Percentiles rank a stretch among this genome's conserved stretches.
These are phyloP conservation scores for Nomada ruficornis DNA, from an alignment of 2,888 invertebrate species.

Conservation along the genomic window DNA sequence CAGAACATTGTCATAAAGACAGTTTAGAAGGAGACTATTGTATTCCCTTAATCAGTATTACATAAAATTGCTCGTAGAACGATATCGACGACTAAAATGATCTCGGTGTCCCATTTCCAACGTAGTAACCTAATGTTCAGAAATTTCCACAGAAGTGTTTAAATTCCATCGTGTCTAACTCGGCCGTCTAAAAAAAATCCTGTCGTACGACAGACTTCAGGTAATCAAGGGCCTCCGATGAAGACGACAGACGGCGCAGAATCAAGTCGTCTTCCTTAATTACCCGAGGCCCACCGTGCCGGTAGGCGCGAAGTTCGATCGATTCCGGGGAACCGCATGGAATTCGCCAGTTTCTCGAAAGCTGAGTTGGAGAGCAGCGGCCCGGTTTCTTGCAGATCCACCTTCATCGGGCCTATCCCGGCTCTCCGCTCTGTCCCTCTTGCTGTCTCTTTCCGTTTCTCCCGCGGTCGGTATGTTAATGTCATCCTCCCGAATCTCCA, in stretches of 20 bases:
- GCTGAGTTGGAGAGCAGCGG: constrained; percentile 23
- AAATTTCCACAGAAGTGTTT: neutral
- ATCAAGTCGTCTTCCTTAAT: constrained; percentile 72
- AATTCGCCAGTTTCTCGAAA: constrained; percentile 74
- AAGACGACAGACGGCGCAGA: constrained; percentile 59
- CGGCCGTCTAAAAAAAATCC: neutral
- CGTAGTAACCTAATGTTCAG: neutral
- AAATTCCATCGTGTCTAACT: neutral
- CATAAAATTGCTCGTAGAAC: too few relatives aligned
- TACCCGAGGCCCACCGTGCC: constrained; percentile 62
- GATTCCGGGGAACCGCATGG: constrained; percentile 69
- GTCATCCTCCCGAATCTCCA: constrained; percentile 78
- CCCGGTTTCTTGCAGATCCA: constrained; percentile 64
- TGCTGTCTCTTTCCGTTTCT: constrained; percentile 36
- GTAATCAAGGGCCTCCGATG: constrained; percentile 37
- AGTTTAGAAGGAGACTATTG: too few relatives aligned
- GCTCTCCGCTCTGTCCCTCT: neutral
- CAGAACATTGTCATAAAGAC: too few relatives aligned
- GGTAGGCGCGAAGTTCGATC: constrained; percentile 74
- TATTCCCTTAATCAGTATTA: too few relatives aligned
- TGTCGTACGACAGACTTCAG: neutral
- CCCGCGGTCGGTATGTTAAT: constrained; percentile 77
- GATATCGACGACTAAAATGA: too few relatives aligned
- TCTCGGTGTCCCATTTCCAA: too few relatives aligned
- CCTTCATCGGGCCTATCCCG: constrained; percentile 18